These are phyloP conservation scores for Microctenopoma steveboyesi DNA, from an alignment of 2,797 vertebrate species.

Conservation along the genomic window DNA sequence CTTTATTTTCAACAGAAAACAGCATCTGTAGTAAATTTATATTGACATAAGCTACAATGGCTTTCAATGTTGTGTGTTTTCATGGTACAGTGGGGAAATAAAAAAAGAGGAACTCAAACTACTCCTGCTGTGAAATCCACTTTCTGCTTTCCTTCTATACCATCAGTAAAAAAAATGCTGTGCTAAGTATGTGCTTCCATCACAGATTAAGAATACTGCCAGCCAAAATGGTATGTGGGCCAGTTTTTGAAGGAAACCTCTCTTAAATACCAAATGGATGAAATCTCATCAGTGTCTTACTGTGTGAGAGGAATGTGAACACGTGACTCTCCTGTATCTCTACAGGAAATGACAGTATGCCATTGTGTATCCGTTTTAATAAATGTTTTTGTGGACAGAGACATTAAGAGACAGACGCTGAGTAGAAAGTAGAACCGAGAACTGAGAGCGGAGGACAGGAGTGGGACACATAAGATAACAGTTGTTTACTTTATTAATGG, in stretches of 20 bases:
- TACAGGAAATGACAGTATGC: not conserved
- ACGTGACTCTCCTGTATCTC: not conserved
- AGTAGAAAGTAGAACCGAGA: not conserved
- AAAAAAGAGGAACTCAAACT: not conserved
- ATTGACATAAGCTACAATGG: not conserved
- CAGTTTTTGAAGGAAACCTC: not conserved
- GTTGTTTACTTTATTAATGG: slow-evolving; percentile 44
- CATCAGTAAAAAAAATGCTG: not conserved
- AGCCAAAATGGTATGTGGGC: not conserved
- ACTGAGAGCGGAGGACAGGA: not conserved
- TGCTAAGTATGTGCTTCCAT: not conserved
- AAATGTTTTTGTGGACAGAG: slow-evolving; percentile 9
- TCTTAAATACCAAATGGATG: not conserved
- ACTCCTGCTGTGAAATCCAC: not conserved
- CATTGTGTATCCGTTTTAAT: not conserved
- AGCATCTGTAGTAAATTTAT: not conserved
- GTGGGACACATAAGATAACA: slow-evolving; percentile 21
- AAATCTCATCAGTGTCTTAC: slow-evolving; percentile 10
- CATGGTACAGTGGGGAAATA: not conserved
- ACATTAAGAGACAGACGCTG: not conserved
- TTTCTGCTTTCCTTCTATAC: not conserved
- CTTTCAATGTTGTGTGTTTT: not conserved
- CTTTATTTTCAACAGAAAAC: not conserved
- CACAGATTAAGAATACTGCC: not conserved
- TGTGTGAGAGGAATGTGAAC: slow-evolving; percentile 1